A percentile compares a stretch with the other conserved stretches of the same genome.
Evolutionary conservation across 2,113 vertebrate species (phyloP).

Genomic region (Phalacrocorax carbo): DNA sequence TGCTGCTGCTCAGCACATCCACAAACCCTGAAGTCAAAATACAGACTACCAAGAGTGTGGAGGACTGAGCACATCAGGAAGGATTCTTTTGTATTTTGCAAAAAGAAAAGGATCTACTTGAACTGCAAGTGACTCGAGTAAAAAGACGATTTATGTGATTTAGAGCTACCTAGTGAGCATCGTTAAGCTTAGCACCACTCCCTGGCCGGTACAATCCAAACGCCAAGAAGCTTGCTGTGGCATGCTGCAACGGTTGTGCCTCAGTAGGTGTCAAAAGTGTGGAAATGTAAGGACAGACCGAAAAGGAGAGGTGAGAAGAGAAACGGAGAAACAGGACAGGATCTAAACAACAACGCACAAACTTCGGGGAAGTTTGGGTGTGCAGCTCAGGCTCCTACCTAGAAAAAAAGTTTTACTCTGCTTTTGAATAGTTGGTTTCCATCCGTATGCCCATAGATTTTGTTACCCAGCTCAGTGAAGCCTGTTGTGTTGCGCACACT

Average conservation of each 20-base stretch:
- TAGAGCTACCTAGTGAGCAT: not conserved
- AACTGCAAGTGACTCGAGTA: not conserved
- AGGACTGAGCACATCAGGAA: not conserved
- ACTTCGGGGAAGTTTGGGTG: constrained; percentile 2
- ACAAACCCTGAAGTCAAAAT: not conserved
- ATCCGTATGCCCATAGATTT: not conserved
- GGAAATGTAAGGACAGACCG: not conserved
- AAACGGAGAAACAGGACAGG: not conserved
- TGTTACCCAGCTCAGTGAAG: not conserved
- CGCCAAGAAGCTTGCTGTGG: not conserved
- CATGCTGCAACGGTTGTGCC: not conserved
- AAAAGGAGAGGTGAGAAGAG: not conserved
- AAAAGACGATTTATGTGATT: not conserved
- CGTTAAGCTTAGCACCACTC: not conserved
- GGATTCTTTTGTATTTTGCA: not conserved
- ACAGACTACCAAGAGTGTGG: not conserved
- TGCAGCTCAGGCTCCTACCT: not conserved
- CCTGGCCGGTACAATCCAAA: not conserved
- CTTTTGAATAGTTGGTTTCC: not conserved
- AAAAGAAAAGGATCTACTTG: not conserved
- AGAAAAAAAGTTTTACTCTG: not conserved
- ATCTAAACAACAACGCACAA: not conserved
- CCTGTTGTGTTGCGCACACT: not conserved
- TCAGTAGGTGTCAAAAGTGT: not conserved
- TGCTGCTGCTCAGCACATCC: not conserved